phyloP scores from a whole-genome alignment of 2,113 vertebrate species.

The Nycticebus coucang region DNA sequence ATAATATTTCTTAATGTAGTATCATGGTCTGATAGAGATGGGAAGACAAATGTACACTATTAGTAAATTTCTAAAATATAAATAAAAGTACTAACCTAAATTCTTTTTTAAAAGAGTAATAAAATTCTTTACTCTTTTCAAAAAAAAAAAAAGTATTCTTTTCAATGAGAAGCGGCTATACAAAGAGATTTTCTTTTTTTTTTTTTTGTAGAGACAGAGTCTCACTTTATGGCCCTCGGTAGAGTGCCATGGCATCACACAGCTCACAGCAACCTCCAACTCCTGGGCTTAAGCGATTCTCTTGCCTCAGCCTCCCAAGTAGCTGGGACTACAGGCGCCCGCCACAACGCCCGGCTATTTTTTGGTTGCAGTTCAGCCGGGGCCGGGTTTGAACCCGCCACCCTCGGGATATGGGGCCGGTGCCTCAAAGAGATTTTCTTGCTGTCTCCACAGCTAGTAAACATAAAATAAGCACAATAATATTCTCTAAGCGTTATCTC shows the following conservation, averaged over 20 bases:
- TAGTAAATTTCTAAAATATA: constrained; percentile 53
- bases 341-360: too few relatives aligned
- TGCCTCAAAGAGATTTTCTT: constrained; percentile 47
- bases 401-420: too few relatives aligned
- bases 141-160: background rate
- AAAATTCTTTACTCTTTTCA: background rate
- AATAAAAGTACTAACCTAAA: constrained; percentile 16
- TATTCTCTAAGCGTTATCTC: constrained; percentile 18
- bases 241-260: too few relatives aligned
- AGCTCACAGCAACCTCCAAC: too few relatives aligned
- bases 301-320: too few relatives aligned
- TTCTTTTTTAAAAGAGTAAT: constrained; percentile 3
- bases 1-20: constrained; percentile 35
- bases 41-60: constrained; percentile 7
- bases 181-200: constrained; percentile 47
- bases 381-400: too few relatives aligned
- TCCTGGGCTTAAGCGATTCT: too few relatives aligned
- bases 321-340: too few relatives aligned
- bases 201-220: too few relatives aligned
- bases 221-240: too few relatives aligned
- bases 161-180: constrained; percentile 5
- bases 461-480: constrained; percentile 56
- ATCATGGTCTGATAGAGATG: background rate
- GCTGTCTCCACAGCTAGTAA: constrained; percentile 1
- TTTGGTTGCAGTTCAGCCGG: too few relatives aligned